These are phyloP conservation scores for Malurus splendens DNA, from an alignment of 2,797 vertebrate genomes.

Conservation along the genomic window DNA sequence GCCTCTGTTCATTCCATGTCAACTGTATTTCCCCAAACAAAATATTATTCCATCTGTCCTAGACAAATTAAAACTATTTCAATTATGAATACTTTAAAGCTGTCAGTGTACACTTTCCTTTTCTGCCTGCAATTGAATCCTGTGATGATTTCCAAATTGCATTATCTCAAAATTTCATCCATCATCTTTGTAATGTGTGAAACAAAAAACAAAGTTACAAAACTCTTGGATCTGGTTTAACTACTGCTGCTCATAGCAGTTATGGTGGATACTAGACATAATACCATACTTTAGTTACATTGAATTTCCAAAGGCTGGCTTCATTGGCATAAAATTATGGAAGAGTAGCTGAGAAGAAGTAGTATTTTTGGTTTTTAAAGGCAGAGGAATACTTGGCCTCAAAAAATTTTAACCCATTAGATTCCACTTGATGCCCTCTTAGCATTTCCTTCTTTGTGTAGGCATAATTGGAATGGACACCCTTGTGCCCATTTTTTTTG, in stretches of 20 bases:
- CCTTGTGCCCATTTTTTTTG: neutral
- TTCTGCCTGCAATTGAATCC: slow-evolving; percentile 33
- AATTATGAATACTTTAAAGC: slow-evolving; percentile 44
- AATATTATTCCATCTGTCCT: neutral
- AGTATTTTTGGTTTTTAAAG: neutral
- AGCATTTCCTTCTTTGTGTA: neutral
- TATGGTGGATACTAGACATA: neutral
- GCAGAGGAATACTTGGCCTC: neutral
- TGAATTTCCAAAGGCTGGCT: neutral
- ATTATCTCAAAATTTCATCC: slow-evolving; percentile 51
- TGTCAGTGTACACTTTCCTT: slow-evolving; percentile 26
- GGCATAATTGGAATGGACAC: neutral
- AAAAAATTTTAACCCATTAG: neutral
- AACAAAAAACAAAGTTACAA: slow-evolving; percentile 28
- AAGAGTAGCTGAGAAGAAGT: neutral
- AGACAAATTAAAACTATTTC: slow-evolving; percentile 7
- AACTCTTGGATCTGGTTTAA: slow-evolving; percentile 1
- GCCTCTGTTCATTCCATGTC: neutral
- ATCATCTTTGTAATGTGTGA: slow-evolving; percentile 41
- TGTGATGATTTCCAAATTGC: slow-evolving; percentile 44
- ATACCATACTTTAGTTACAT: neutral
- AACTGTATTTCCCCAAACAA: neutral
- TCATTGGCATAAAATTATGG: neutral
- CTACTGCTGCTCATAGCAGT: neutral
- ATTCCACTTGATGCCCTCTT: neutral